Conservation (phyloP, 2,113 vertebrate species). For the Marmota flaviventris region DNA sequence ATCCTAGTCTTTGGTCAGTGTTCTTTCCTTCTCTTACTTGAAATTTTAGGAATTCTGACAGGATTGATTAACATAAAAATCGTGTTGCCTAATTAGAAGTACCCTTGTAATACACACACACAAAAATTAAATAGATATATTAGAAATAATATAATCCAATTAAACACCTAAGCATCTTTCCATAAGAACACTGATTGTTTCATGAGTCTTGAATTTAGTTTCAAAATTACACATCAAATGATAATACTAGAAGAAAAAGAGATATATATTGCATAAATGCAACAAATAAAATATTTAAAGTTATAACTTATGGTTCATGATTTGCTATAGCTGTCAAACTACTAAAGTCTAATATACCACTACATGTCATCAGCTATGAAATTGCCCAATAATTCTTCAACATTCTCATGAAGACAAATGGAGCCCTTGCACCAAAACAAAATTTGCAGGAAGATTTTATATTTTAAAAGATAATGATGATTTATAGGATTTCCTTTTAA, state of each 20-base stretch:
- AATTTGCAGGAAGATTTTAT: not conserved
- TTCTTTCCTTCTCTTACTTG: not conserved
- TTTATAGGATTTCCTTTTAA: not conserved
- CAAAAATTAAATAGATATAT: no score
- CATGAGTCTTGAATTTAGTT: not conserved
- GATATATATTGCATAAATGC: not conserved
- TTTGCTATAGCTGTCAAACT: not conserved
- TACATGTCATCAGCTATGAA: not conserved
- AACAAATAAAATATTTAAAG: constrained; percentile 28
- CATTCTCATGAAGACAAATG: not conserved
- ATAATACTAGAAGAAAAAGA: not conserved
- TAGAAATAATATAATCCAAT: not conserved
- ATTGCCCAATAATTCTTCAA: not conserved
- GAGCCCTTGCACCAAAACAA: not conserved
- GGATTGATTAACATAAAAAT: not conserved
- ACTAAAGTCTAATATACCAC: not conserved
- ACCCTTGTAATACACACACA: not conserved
- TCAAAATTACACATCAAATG: not conserved
- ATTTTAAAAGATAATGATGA: not conserved
- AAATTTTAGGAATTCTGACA: not conserved
- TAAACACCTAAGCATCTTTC: not conserved
- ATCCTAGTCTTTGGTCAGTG: not conserved
- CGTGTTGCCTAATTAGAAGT: not conserved
- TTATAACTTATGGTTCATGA: not conserved
- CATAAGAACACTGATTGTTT: not conserved